A percentile compares a stretch with the other conserved stretches of the same genome.
These are phyloP conservation scores for Nyctibius bracteatus DNA, from an alignment of 2,113 vertebrate genomes.

Conservation along the genomic window DNA sequence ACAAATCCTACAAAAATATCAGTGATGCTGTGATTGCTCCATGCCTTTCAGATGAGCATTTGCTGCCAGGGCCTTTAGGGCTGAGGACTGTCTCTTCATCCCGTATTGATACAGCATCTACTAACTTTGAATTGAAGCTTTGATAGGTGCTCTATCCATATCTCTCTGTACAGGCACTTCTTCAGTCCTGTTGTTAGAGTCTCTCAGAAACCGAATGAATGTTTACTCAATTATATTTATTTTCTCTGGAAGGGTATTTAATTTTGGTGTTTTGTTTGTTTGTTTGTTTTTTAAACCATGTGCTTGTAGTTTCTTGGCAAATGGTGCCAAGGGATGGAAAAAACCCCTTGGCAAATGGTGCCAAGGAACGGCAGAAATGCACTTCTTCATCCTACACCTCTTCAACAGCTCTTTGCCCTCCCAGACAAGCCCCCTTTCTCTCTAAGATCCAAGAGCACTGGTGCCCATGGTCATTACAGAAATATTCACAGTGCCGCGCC, in stretches of 20 bases:
- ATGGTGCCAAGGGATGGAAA: neutral
- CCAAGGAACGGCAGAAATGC: neutral
- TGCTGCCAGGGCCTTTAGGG: neutral
- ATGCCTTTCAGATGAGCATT: neutral
- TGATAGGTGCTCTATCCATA: neutral
- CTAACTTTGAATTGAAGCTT: neutral
- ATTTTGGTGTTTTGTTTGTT: neutral
- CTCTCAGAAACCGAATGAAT: neutral
- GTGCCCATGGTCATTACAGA: neutral
- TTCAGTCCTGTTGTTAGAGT: neutral
- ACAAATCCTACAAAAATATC: neutral
- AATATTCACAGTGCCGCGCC: neutral
- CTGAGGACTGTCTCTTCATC: neutral
- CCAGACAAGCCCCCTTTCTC: neutral
- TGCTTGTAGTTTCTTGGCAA: neutral
- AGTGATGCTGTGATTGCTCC: neutral
- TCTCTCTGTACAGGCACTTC: neutral
- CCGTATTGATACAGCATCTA: neutral
- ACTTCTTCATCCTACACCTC: neutral
- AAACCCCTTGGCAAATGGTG: fast-evolving
- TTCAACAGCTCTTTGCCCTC: neutral
- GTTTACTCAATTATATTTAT: neutral
- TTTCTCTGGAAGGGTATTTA: neutral
- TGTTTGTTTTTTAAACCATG: neutral
- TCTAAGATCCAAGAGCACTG: neutral